These are phyloP conservation scores for Tangara arthus DNA, from an alignment of 2,797 vertebrate species.

Conservation along the genomic window DNA sequence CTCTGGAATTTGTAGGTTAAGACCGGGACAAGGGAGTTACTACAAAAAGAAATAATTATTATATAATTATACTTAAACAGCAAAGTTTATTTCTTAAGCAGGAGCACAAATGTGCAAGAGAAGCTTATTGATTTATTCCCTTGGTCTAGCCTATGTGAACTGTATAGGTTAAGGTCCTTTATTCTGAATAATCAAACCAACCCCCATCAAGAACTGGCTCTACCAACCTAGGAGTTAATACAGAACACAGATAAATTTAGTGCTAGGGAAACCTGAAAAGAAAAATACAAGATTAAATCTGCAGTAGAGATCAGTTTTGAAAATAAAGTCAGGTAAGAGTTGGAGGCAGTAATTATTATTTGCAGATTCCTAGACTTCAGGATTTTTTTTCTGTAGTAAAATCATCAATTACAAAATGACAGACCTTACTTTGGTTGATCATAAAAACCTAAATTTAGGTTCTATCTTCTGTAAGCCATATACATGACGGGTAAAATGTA, in stretches of 20 bases:
- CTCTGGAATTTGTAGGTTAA: neutral
- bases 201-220: neutral
- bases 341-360: neutral
- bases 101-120: neutral
- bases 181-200: neutral
- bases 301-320: neutral
- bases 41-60: neutral
- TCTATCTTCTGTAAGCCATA: neutral
- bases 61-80: neutral
- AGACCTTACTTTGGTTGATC: neutral
- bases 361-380: neutral
- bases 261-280: neutral
- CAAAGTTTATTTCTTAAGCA: neutral
- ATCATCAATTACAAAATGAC: neutral
- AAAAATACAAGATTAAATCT: neutral
- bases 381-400: neutral
- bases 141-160: neutral
- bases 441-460: neutral
- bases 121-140: neutral
- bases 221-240: neutral
- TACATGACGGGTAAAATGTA: neutral
- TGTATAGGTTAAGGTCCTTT: neutral
- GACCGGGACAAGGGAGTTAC: neutral
- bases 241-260: neutral
- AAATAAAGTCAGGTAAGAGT: neutral